phyloP scores from a whole-genome alignment of 2,888 invertebrate genomes.

The Sialis fuliginosa region DNA sequence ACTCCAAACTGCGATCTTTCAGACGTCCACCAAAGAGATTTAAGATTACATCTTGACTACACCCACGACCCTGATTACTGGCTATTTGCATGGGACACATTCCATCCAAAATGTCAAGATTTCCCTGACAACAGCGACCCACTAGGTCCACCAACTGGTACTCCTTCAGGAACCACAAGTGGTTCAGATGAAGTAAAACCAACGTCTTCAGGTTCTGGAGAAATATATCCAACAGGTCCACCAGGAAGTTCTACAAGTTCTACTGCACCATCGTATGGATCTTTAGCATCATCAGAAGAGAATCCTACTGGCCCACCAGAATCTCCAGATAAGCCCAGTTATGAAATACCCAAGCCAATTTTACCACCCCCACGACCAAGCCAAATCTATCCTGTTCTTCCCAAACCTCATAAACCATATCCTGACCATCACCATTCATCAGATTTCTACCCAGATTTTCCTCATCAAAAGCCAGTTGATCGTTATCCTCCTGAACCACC shows the following conservation, averaged over 20 bases:
- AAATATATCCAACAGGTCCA: neutral
- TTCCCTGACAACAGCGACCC: constrained; percentile 10
- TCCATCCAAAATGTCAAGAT: constrained; percentile 46
- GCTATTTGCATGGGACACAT: constrained; percentile 63
- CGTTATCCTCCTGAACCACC: no score
- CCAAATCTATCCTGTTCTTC: no score
- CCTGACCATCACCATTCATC: no score
- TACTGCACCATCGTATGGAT: constrained; percentile 3
- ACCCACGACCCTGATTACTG: constrained; percentile 47
- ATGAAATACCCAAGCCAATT: no score
- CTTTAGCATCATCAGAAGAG: neutral
- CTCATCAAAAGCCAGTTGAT: no score
- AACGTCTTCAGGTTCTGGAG: neutral
- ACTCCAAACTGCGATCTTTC: constrained; percentile 56
- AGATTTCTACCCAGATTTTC: no score
- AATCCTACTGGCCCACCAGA: neutral
- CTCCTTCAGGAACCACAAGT: neutral
- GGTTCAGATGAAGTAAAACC: neutral
- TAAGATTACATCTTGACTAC: constrained; percentile 56
- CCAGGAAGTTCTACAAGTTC: neutral
- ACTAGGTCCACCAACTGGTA: constrained; percentile 3
- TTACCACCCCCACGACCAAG: no score
- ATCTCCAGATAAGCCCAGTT: neutral
- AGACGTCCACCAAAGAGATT: constrained; percentile 58
- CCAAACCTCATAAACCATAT: no score